Base-by-base conservation (phyloP, 1,140 invertebrate species). In the Habropoda laboriosa region DNA sequence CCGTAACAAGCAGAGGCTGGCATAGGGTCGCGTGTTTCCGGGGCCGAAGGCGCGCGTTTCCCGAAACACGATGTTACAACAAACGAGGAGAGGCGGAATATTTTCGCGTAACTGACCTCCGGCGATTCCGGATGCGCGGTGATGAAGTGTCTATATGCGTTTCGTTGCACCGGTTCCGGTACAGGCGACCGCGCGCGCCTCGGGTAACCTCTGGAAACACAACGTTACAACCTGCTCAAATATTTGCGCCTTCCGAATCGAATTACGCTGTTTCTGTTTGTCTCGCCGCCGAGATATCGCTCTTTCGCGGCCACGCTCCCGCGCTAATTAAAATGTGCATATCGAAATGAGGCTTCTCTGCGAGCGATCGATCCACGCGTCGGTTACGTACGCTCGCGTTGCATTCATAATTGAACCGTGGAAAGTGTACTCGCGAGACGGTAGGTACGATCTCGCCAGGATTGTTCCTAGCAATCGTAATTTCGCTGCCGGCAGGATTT, bases 211-310 rank as follows among this genome's bases (percentile, higher is more conserved):
- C 58, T 76, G 68, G 60, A 61, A 80, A 49, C 42, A 79, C 72
- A 73, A 71, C 72, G 85, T 86, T 86, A 86, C 77, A 79, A 85
- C 42, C 49, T 58, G 57, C 67, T 61, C 85, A 86, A 86, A 86
- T 86, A 86, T 86, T 86, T 86, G 85, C 81, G 49, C 67, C 63
- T 63, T 53, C 40, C 49, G 68, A 86, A 86, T 86, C 73, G 81
- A 86, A 86, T 86, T 83, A 86, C 84, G 77, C 58, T 61, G 81
- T 78, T 81, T 78, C 71, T 80, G 83, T 82, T 82, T 77, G 63
- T 79, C 72, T 72, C 67, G 67, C 30, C 27, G n/a, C 18, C 40
- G 21, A 45, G 47, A 68, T 75, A 67, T 38, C 60, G 63, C 47
- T 77, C 47, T 42, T 75, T 40, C 35, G 38, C 7, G n/a, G n/a